These are phyloP conservation scores for Maconellicoccus hirsutus DNA, from an alignment of 1,140 invertebrate genomes.

Conservation along the genomic window DNA sequence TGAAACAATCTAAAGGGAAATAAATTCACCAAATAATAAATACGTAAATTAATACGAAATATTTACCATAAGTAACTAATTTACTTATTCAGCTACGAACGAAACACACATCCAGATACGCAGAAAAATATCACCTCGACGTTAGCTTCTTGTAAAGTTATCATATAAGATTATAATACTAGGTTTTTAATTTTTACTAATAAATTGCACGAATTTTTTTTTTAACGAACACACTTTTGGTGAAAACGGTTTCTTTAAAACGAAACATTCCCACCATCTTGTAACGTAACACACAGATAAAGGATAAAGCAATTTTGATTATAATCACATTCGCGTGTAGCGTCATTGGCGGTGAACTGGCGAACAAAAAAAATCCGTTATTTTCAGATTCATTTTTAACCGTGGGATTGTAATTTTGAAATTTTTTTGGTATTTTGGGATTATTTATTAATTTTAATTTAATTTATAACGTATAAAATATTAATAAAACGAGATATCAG, in stretches of 20 bases:
- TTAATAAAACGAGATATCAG: too few species aligned
- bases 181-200: too few species aligned
- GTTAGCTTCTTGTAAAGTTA: too few species aligned
- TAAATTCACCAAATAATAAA: too few species aligned
- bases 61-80: slow-evolving; percentile 10
- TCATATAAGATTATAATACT: too few species aligned
- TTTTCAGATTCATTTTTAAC: not conserved
- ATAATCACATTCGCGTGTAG: not conserved
- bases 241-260: not conserved
- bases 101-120: not conserved
- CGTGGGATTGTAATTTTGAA: too few species aligned
- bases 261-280: slow-evolving; percentile 2
- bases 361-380: slow-evolving; percentile 2
- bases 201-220: not conserved
- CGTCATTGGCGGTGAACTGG: not conserved
- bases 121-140: too few species aligned
- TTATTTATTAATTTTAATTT: too few species aligned
- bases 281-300: slow-evolving; percentile 4
- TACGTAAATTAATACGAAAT: not conserved
- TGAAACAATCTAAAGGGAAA: too few species aligned
- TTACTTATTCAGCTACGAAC: not conserved
- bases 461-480: too few species aligned
- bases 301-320: slow-evolving; percentile 1
- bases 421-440: too few species aligned
- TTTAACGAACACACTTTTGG: not conserved